Evolutionary conservation across 2,888 invertebrate genomes (phyloP).

Genomic region (Tachystola acroxantha): DNA sequence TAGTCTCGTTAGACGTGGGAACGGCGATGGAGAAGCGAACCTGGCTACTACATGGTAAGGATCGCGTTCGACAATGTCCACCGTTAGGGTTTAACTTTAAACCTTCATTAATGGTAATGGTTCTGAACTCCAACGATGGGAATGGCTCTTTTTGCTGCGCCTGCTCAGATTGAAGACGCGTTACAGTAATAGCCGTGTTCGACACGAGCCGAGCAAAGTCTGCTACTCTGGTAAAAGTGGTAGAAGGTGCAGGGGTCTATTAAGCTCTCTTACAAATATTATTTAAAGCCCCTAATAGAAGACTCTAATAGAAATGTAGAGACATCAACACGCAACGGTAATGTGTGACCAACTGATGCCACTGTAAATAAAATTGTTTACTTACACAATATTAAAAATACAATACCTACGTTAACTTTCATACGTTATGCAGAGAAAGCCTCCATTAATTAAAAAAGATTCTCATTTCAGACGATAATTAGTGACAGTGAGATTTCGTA

Average conservation of each 20-base stretch:
- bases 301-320: neutral
- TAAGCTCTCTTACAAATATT: neutral
- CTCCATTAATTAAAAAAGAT: slow-evolving; percentile 62
- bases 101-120: slow-evolving; percentile 69
- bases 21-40: slow-evolving; percentile 32
- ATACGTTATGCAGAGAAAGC: slow-evolving; percentile 44
- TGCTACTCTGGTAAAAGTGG: slow-evolving; percentile 20
- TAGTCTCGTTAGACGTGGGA: slow-evolving; percentile 76
- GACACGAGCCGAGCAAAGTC: slow-evolving; percentile 27
- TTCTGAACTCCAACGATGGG: slow-evolving; percentile 53
- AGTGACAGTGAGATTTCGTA: slow-evolving; percentile 64
- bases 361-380: no score
- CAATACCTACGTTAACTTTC: no score
- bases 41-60: slow-evolving; percentile 56
- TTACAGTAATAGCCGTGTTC: slow-evolving; percentile 51
- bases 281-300: neutral
- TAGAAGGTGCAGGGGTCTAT: slow-evolving; percentile 17
- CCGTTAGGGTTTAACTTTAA: slow-evolving; percentile 64
- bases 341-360: no score
- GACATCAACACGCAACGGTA: neutral
- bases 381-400: no score
- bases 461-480: slow-evolving; percentile 54
- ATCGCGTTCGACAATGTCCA: slow-evolving; percentile 62
- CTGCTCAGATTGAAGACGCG: slow-evolving; percentile 33
- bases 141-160: slow-evolving; percentile 59